phyloP scores from a whole-genome alignment of 2,888 invertebrate species.

The Dolichomitus sp. region DNA sequence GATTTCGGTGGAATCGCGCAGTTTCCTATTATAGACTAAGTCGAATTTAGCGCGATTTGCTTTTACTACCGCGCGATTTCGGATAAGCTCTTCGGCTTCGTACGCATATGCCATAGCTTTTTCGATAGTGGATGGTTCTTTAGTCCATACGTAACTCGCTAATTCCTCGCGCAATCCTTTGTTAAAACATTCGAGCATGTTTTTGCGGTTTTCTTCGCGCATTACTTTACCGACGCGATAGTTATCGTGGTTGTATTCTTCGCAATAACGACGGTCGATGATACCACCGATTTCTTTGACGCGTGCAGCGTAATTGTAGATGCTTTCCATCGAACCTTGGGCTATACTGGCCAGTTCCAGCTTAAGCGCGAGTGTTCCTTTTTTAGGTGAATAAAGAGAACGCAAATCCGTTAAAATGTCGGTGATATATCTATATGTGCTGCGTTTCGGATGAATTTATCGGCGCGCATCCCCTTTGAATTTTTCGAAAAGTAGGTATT shows the following conservation, averaged over 20 bases:
- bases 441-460: neutral
- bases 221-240: neutral
- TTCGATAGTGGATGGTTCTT: neutral
- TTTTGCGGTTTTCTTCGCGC: constrained; percentile 2
- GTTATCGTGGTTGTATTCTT: neutral
- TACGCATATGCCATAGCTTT: neutral
- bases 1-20: neutral
- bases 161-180: neutral
- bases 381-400: neutral
- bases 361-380: neutral
- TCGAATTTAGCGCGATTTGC: constrained; percentile 7
- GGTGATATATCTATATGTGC: neutral
- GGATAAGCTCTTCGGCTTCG: constrained; percentile 12
- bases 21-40: too few relatives aligned
- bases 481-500: constrained; percentile 4
- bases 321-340: neutral
- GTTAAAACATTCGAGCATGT: constrained; percentile 10
- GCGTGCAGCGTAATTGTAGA: constrained; percentile 2
- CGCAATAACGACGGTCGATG: neutral
- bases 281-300: neutral
- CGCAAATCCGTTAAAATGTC: neutral
- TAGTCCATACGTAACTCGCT: neutral
- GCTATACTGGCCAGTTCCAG: constrained; percentile 5
- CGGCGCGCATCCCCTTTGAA: constrained; percentile 21
- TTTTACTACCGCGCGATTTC: neutral